Base-by-base conservation (phyloP, 2,113 vertebrate genomes). In the Bombycilla garrulus region DNA sequence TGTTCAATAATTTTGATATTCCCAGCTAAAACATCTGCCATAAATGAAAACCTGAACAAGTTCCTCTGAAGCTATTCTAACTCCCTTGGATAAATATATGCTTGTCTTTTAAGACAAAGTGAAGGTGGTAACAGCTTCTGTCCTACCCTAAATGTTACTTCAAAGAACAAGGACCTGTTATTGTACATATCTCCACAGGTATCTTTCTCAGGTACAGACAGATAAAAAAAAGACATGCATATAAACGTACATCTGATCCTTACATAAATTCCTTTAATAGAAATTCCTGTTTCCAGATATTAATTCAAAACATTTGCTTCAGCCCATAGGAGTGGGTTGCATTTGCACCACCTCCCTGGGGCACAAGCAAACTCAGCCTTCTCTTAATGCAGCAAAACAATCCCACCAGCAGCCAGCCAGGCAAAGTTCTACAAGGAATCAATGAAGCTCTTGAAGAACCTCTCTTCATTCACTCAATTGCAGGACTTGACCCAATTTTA, bases 401-500 rank as follows among this genome's bases (percentile, higher is more conserved):
- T n/a, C 74, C 61, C 31, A 87, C 26, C 23, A 24, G 56, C 93
- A 94, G 62, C 50, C 78, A 87, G 84, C 57, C 73, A 69, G 33
- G 78, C 56, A 78, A 79, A 88, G 93, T 58, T 81, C 92, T 90
- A 80, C 85, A 58, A 48, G 51, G 72, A 96, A 74, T 92, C 94
- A 96, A 67, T 88, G 79, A 93, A 92, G 67, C 84, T 73, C 81
- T 81, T 60, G 67, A 86, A 70, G 90, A 95, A 95, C 90, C 60
- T 96, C 90, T 91, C 86, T 92, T 87, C 82, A 96, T 96, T 96
- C 94, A 97, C 95, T 93, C 86, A 90, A 0, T 22, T 90, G 76
- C 82, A 97, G 94, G 94, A 94, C 94, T 91, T 78, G 85, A 92
- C 90, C 67, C 72, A 81, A 86, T 94, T 97, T 96, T 92, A 96